These are phyloP conservation scores for Acromyrmex echinatior DNA, from an alignment of 1,140 invertebrate genomes.

Conservation along the genomic window DNA sequence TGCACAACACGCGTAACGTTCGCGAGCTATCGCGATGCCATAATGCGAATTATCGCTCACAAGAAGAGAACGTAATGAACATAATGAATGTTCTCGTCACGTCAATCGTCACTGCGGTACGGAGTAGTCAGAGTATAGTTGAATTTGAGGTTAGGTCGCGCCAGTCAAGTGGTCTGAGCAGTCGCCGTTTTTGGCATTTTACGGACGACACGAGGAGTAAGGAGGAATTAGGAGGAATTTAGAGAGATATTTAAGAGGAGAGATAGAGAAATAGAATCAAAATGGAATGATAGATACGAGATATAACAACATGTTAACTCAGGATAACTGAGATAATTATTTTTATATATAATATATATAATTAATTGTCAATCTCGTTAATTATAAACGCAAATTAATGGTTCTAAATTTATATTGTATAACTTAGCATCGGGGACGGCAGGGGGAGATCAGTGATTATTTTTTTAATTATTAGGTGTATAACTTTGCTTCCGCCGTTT, in stretches of 20 bases:
- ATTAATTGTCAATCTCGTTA: neutral
- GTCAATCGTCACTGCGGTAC: conserved; percentile 2
- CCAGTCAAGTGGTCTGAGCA: conserved; percentile 42
- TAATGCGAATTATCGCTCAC: conserved; percentile 50
- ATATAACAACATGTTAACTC: neutral
- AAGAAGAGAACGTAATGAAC: neutral
- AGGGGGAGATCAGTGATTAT: neutral
- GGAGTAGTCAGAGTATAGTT: neutral
- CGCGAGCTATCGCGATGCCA: conserved; percentile 38
- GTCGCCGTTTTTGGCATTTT: conserved; percentile 52
- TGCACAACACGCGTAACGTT: neutral
- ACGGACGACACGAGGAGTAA: neutral
- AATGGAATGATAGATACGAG: neutral
- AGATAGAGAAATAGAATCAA: neutral
- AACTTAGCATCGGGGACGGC: neutral
- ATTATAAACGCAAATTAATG: neutral
- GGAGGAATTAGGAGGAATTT: neutral
- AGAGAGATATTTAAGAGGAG: neutral
- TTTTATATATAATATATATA: neutral
- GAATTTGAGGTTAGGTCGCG: conserved; percentile 62
- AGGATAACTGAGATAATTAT: neutral
- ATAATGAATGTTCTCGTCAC: conserved; percentile 7
- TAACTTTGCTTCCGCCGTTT: too few relatives aligned
- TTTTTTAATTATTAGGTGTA: neutral
- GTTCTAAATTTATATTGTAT: neutral